Evolutionary conservation across 2,888 invertebrate genomes (phyloP), one percentile per base, ranked within the genome.

Genomic region (Ophioninae sp.): DNA sequence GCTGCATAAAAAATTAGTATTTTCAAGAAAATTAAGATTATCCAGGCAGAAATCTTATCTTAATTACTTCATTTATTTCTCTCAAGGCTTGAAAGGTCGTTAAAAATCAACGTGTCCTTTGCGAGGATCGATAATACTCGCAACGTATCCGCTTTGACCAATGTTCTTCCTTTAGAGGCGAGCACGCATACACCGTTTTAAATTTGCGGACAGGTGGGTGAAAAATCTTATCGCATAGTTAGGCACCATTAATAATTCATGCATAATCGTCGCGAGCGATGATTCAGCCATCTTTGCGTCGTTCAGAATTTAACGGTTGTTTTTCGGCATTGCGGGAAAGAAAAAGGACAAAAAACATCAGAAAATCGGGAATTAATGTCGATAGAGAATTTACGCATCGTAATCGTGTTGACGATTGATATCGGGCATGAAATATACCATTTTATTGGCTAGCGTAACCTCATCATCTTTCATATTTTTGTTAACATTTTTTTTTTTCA

Each of bases 171-270:
- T 69, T 51, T 37, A 44, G 1, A 2, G 13, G 44, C 9, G 56
- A 69, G 30, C 69, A 56, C 30, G 39, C 67, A 30, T 13, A 10
- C 9, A 44, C 44, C 44, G 69, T 56, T 23, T n/a, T 22, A 65
- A 65, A 56, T 75, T 75, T 41, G 39, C 58, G 23, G 64, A 58
- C 64, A 58, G 58, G 68, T 78, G 77, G 73, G 73, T 77, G 78
- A 77, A 73, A 78, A 76, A 73, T 83, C 73, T 81, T 81, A 78
- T 83, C 81, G 78, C 23, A 10, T 37, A 71, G 74, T 71, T 68
- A 75, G 75, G 71, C 39, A 71, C 69, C n/a, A 75, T 82, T 74
- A 82, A 82, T 82, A 79, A 82, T 82, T 82, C 79, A 79, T 75
- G 67, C 20, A 63, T 58, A 51, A 67, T 74, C 69, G 59, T 71